These are phyloP conservation scores for Saguinus oedipus DNA, from an alignment of 2,797 vertebrate species.

Conservation along the genomic window DNA sequence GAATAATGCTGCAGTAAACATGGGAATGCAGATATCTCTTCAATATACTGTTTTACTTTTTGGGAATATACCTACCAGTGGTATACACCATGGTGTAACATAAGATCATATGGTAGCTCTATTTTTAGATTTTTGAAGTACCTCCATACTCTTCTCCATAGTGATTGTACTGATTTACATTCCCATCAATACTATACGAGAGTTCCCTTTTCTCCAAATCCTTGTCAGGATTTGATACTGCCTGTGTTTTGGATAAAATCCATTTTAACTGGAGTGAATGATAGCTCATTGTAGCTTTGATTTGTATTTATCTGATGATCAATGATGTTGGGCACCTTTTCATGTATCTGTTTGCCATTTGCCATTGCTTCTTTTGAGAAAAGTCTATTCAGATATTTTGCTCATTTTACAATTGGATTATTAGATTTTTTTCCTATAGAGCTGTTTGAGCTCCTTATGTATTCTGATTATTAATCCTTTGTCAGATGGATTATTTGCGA, in stretches of 20 bases:
- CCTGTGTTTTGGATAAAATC: neutral
- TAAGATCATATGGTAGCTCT: neutral
- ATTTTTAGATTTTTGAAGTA: neutral
- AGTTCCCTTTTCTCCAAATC: neutral
- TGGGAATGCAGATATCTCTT: neutral
- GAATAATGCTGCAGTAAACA: neutral
- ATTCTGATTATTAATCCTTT: neutral
- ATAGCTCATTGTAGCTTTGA: neutral
- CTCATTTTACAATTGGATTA: neutral
- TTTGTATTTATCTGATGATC: neutral
- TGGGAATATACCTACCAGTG: neutral
- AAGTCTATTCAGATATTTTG: neutral
- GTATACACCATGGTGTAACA: neutral
- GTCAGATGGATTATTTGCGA: neutral
- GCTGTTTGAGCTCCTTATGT: neutral
- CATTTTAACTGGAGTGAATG: neutral
- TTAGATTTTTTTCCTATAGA: neutral
- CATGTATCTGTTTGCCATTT: neutral
- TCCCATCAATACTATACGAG: neutral
- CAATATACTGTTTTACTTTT: neutral
- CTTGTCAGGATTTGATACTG: neutral
- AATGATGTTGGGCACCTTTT: neutral
- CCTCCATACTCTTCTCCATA: neutral
- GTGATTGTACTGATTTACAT: neutral
- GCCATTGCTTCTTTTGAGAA: neutral